phyloP scores from a whole-genome alignment of 2,113 vertebrate genomes.

The Canis aureus region DNA sequence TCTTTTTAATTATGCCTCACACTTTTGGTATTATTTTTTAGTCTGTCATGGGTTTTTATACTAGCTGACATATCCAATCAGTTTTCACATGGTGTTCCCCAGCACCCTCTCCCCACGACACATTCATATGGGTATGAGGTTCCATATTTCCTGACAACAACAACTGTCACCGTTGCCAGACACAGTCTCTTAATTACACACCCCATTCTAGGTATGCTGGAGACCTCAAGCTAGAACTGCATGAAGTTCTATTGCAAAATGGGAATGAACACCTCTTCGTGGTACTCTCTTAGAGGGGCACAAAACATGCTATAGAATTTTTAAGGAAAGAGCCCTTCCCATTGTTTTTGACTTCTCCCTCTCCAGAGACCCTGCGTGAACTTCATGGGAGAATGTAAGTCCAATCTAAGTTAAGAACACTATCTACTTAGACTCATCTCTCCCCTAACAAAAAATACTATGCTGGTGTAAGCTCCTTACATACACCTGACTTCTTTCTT shows the following conservation, averaged over 20 bases:
- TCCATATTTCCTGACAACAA: neutral
- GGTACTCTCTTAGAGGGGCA: neutral
- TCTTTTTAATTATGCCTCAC: neutral
- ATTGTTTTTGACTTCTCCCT: neutral
- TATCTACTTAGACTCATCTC: neutral
- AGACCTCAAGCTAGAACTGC: neutral
- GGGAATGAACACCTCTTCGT: neutral
- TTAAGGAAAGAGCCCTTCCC: neutral
- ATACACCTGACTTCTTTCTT: neutral
- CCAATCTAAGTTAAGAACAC: neutral
- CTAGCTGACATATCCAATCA: neutral
- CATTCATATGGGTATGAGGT: neutral
- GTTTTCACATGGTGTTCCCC: neutral
- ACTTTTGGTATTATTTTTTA: neutral
- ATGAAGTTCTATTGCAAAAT: neutral
- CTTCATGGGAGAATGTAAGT: neutral
- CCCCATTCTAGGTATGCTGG: neutral
- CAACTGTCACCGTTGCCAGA: neutral
- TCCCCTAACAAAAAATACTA: neutral
- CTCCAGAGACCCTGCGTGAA: neutral
- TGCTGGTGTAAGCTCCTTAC: neutral
- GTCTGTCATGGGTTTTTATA: neutral
- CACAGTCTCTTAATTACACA: neutral
- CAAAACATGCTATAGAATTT: neutral
- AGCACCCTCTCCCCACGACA: neutral